Base-by-base conservation (phyloP, 2,113 vertebrate genomes). In the Pitta sordida region DNA sequence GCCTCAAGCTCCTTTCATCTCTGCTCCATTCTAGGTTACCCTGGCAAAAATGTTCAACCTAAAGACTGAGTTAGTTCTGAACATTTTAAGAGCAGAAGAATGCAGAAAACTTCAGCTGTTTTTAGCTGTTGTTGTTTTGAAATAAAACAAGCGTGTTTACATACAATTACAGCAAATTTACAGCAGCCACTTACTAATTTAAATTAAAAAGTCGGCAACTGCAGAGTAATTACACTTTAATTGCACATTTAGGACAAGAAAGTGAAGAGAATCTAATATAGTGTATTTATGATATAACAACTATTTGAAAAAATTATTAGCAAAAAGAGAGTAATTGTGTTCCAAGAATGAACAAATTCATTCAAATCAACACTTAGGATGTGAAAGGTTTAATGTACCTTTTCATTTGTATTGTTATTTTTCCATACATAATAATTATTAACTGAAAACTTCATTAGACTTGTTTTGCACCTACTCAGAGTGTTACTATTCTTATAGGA, bases 181-280 rank as follows among this genome's bases (percentile, higher is more conserved):
- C 55, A 88, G 83, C 86, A 96, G 62, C 41, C 80, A 94, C 88
- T 95, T 86, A 90, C 55, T 73, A 93, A 90, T 93, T 96, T 97
- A 97, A 96, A 95, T 97, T 91, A 83, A 95, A 96, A 97, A 97
- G 60, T 55, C 85, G 95, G 69, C 51, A 95, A 77, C 55, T 94
- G 69, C 34, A 51, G 76, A 87, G 59, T 93, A 96, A 97, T 91
- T 96, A 94, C 94, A 75, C 68, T 94, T 92, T 97, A 97, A 98
- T 95, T 95, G 93, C 86, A 92, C 49, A 86, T 91, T 96, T 94
- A 93, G 56, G 68, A 91, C 55, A 95, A 77, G 86, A 97, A 93
- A 96, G 81, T 93, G 77, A 94, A 95, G 63, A 94, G 69, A 87
- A 52, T 79, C 75, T 95, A 96, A 97, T 96, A 93, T 10, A 16